phyloP scores from a whole-genome alignment of 2,797 vertebrate species.

The Cyprinodon diabolis region DNA sequence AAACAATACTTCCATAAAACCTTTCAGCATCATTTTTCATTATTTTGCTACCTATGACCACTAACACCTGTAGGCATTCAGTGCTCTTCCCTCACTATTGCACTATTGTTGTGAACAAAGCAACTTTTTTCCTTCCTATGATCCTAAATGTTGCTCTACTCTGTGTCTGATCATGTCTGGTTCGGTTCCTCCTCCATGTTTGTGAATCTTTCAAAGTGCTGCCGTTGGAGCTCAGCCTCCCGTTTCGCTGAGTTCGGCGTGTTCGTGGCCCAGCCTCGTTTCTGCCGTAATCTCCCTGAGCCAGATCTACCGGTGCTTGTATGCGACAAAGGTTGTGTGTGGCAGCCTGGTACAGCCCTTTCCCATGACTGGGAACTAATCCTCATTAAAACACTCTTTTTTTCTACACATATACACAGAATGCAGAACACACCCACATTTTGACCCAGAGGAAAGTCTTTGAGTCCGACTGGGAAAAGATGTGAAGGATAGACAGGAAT shows the following conservation, averaged over 20 bases:
- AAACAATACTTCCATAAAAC: background rate
- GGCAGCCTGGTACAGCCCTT: conserved; percentile 87
- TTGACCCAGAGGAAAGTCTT: conserved; percentile 56
- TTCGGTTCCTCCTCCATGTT: background rate
- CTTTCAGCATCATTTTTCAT: background rate
- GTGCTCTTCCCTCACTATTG: background rate
- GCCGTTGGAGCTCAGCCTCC: conserved; percentile 16
- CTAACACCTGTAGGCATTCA: too few species aligned
- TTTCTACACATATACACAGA: conserved; percentile 59
- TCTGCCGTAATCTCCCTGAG: conserved; percentile 78
- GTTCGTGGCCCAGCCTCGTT: conserved; percentile 56
- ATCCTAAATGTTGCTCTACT: background rate
- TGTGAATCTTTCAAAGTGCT: background rate
- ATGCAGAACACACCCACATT: conserved; percentile 58
- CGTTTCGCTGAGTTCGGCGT: conserved; percentile 13
- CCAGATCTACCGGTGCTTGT: conserved; percentile 76
- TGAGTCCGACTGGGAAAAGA: conserved; percentile 60
- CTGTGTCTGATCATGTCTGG: background rate
- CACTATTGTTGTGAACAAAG: background rate
- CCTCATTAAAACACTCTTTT: conserved; percentile 78
- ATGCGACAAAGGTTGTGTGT: conserved; percentile 82
- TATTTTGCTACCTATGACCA: background rate
- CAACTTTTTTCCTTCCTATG: background rate
- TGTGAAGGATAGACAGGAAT: conserved; percentile 74
- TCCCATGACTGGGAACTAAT: conserved; percentile 86